phyloP scores from a whole-genome alignment of 2,113 vertebrate species.

The Entelurus aequoreus region DNA sequence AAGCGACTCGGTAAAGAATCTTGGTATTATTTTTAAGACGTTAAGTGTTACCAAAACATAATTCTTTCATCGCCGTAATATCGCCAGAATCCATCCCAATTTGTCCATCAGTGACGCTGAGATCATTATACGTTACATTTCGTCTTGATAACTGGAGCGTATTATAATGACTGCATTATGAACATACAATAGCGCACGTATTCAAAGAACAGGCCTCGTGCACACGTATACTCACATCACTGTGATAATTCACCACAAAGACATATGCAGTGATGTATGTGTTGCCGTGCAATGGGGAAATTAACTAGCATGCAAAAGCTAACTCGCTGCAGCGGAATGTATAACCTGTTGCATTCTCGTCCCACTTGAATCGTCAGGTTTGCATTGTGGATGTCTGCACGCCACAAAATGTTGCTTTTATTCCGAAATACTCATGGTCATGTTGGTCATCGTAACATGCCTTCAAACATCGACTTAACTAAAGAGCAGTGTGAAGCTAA shows the following conservation, averaged over 20 bases:
- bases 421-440: background rate
- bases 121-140: no score
- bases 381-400: slow-evolving; percentile 6
- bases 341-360: slow-evolving; percentile 25
- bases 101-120: no score
- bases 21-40: no score
- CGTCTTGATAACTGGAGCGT: no score
- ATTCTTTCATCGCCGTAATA: no score
- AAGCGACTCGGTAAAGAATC: no score
- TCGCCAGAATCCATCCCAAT: no score
- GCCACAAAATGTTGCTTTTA: background rate
- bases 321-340: slow-evolving; percentile 29
- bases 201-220: slow-evolving; percentile 2
- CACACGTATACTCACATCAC: background rate
- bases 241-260: slow-evolving; percentile 43
- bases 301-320: slow-evolving; percentile 28
- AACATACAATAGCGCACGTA: slow-evolving; percentile 16
- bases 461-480: slow-evolving; percentile 2
- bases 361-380: slow-evolving; percentile 12
- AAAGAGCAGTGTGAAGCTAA: background rate
- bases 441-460: slow-evolving; percentile 4
- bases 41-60: no score
- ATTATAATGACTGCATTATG: background rate
- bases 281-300: slow-evolving; percentile 45
- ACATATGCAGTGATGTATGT: slow-evolving; percentile 32